Conservation (phyloP, 2,888 invertebrate species). For the Steromphala cineraria region DNA sequence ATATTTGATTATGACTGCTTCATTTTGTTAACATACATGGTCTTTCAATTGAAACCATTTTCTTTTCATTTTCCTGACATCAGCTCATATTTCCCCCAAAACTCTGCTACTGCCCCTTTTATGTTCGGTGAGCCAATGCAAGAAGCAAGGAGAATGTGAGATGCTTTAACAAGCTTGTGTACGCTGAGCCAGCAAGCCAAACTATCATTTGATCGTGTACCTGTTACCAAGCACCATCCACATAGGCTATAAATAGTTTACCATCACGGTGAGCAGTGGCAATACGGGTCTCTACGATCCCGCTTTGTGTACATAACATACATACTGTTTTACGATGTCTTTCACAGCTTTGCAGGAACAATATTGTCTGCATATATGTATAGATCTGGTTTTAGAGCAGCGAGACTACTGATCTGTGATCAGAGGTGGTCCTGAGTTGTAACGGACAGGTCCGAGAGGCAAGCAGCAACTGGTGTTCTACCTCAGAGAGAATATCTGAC, state of each 20-base stretch:
- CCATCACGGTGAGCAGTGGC: background rate
- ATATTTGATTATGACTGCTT: no score
- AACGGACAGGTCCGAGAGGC: background rate
- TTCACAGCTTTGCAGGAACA: conserved; percentile 6
- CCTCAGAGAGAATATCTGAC: background rate
- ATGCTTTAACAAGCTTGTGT: no score
- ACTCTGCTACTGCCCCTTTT: no score
- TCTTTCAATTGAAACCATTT: no score
- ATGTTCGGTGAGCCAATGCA: no score
- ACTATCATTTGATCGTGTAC: background rate
- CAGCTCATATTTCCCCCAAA: no score
- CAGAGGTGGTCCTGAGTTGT: background rate
- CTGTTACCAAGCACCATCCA: background rate
- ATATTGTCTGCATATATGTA: background rate
- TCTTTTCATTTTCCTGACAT: no score
- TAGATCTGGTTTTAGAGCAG: conserved; percentile 16
- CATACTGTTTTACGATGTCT: background rate
- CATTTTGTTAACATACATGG: no score
- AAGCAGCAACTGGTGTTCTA: background rate
- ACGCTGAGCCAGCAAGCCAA: no score
- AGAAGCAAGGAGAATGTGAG: no score
- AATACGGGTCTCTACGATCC: background rate
- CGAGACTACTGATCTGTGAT: background rate
- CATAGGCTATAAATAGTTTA: background rate
- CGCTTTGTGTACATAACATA: conserved; percentile 5